Base-by-base conservation (phyloP, 2,888 invertebrate species). In the Seladonia tumulorum region DNA sequence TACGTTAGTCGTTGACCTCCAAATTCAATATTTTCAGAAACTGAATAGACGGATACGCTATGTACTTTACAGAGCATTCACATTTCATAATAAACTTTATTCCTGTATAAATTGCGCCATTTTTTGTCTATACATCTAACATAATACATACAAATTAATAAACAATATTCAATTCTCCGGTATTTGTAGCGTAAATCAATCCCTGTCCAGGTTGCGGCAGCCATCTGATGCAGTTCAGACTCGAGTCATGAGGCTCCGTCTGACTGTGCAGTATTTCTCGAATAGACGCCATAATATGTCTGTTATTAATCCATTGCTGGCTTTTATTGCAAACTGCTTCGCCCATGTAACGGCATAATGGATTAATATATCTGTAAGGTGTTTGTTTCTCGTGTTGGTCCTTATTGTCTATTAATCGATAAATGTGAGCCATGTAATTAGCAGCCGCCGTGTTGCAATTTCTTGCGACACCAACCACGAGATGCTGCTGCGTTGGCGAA, bases 181-280 rank as follows among this genome's bases (percentile, higher is more conserved):
- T 97, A 94, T 98, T 98, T 89, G 98, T 98, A 39, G 98, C 98
- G 95, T 98, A 98, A 76, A 98, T 97, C 81, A 98, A 96, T 2
- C 98, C 98, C 93, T 98, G 97, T 0, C 98, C 98, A 0, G 98
- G 97, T 73, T 96, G 96, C 0, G 98, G 98, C 79, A 98, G 96
- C 98, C 98, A 98, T 79, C 97, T 96, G 78, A 98, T 97, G 92
- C 98, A 98, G 95, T 98, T 98, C 72, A 98, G 96, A 94, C 97
- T 97, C 81, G 97, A 97, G 92, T 97, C 97, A 74, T 96, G 96
- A 71, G 96, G 94, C n/a, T 94, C 95, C 71, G 1, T 95, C 96
- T 88, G 96, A 96, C 95, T 96, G 91, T 97, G 97, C 92, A 97
- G 96, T 87, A 98, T 94, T 92, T 97, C 97, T 87, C 97, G 96